Conservation (phyloP, 2,113 vertebrate genomes). For the Poicephalus gulielmi region DNA sequence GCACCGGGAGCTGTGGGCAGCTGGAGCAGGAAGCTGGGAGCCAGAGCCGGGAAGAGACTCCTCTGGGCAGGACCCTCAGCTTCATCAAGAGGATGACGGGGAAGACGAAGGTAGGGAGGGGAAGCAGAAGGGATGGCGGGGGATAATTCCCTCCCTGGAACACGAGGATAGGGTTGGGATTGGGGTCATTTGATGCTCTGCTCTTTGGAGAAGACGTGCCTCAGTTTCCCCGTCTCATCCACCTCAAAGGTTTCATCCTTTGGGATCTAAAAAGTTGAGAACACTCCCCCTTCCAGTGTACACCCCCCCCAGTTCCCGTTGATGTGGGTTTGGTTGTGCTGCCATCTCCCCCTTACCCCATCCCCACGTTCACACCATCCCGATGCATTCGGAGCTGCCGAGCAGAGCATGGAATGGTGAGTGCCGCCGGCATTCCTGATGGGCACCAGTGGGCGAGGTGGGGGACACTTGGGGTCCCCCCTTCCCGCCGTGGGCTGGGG, state of each 20-base stretch:
- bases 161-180: not conserved
- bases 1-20: slow-evolving; percentile 55
- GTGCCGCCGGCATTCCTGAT: fast-evolving
- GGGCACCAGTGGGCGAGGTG: fast-evolving
- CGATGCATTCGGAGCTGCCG: no score
- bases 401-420: not conserved
- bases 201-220: not conserved
- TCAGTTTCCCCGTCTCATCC: not conserved
- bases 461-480: not conserved
- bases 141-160: not conserved
- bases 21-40: slow-evolving; percentile 52
- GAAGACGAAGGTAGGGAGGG: slow-evolving; percentile 75
- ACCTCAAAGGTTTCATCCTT: not conserved
- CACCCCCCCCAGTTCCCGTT: no score
- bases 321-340: not conserved
- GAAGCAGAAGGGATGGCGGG: not conserved
- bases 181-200: not conserved
- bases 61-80: slow-evolving; percentile 77
- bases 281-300: not conserved
- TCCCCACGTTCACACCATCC: not conserved
- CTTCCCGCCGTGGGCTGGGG: not conserved
- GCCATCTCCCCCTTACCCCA: not conserved
- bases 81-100: slow-evolving; percentile 80
- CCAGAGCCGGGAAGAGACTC: slow-evolving; percentile 37
- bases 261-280: not conserved